A percentile compares a stretch with the other conserved stretches of the same genome.
These are phyloP conservation scores for Scrobipalpa atriplicella DNA, from an alignment of 2,888 invertebrate species.

Conservation along the genomic window DNA sequence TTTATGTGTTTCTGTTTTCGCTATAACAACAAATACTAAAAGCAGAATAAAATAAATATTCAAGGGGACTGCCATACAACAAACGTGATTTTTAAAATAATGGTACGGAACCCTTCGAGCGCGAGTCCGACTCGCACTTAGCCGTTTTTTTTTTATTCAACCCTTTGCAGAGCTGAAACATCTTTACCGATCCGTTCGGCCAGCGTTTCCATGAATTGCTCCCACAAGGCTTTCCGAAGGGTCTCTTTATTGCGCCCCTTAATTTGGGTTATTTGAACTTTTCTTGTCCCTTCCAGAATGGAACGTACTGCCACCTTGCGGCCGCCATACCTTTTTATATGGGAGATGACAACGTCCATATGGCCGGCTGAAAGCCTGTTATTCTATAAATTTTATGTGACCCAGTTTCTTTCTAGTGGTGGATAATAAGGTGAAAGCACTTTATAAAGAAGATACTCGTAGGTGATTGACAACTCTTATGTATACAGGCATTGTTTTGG, in stretches of 20 bases:
- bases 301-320: conserved; percentile 53
- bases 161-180: conserved; percentile 54
- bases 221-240: conserved; percentile 69
- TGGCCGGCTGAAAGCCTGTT: conserved; percentile 15
- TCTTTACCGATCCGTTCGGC: conserved; percentile 62
- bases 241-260: conserved; percentile 71
- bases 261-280: conserved; percentile 73
- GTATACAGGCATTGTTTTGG: too few relatives aligned
- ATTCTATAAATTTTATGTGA: conserved; percentile 13
- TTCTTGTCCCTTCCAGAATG: conserved; percentile 62
- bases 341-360: conserved; percentile 14
- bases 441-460: background rate
- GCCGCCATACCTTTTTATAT: conserved; percentile 36
- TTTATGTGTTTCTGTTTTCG: too few relatives aligned
- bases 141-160: too few relatives aligned
- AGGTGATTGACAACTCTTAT: too few relatives aligned
- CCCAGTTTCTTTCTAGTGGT: conserved; percentile 15
- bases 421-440: background rate
- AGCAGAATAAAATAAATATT: too few relatives aligned
- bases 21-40: too few relatives aligned
- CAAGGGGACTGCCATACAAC: too few relatives aligned
- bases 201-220: conserved; percentile 70
- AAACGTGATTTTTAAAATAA: too few relatives aligned
- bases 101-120: too few relatives aligned
- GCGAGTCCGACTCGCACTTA: too few relatives aligned